phyloP scores from a whole-genome alignment of 2,113 vertebrate genomes.

The Malurus melanocephalus region DNA sequence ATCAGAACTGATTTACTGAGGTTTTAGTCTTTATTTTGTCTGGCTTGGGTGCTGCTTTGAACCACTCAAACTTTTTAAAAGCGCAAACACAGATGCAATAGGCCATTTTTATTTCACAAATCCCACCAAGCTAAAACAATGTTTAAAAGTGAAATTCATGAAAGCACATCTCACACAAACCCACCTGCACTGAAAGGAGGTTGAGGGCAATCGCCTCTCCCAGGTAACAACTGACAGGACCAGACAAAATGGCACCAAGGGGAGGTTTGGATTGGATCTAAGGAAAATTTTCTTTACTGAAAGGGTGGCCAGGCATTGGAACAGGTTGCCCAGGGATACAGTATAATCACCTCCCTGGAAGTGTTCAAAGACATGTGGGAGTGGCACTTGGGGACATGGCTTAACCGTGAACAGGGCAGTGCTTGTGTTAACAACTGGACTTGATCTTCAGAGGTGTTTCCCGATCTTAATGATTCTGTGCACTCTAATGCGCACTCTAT shows the following conservation, averaged over 20 bases:
- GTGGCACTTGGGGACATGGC: not conserved
- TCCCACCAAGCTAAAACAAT: not conserved
- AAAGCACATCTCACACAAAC: not conserved
- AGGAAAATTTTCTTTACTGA: not conserved
- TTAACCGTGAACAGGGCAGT: not conserved
- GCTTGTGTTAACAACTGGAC: not conserved
- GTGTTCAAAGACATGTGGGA: not conserved
- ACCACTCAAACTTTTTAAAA: not conserved
- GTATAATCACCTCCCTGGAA: not conserved
- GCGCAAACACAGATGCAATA: not conserved
- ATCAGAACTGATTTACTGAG: conserved; percentile 23
- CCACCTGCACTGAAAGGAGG: not conserved
- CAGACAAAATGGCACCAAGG: not conserved
- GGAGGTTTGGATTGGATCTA: not conserved
- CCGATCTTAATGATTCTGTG: not conserved
- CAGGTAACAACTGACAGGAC: not conserved
- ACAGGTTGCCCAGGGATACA: not conserved
- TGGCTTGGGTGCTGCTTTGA: conserved; percentile 1
- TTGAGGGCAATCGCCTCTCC: not conserved
- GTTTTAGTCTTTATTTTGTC: conserved; percentile 29
- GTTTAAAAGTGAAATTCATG: not conserved
- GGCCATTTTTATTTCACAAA: not conserved
- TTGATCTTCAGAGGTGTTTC: not conserved
- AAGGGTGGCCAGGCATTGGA: not conserved
- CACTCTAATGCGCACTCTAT: not conserved